Conservation (phyloP, 2,113 vertebrate genomes). For the Pavo muticus region DNA sequence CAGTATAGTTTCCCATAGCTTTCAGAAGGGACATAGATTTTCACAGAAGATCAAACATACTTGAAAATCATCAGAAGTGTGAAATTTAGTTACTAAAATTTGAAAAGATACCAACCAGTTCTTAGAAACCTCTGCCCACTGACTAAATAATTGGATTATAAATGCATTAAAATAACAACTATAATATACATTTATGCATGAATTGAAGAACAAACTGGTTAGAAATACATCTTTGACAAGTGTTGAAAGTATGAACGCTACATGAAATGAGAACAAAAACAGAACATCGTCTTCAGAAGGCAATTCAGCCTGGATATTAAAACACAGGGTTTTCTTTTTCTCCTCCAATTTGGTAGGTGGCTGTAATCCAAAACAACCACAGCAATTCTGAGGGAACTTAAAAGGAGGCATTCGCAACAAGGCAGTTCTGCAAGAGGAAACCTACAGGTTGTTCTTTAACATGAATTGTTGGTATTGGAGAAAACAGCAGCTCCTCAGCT, state of each 20-base stretch:
- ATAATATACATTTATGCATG: background rate
- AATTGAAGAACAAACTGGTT: background rate
- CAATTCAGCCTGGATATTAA: background rate
- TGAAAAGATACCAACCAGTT: background rate
- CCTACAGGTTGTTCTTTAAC: background rate
- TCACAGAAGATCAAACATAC: background rate
- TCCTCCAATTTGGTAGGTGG: background rate
- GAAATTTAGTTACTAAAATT: background rate
- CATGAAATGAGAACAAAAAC: background rate
- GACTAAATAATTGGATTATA: background rate
- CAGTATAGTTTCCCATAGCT: background rate
- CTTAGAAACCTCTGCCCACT: background rate
- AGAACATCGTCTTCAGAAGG: background rate
- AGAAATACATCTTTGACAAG: background rate
- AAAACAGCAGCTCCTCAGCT: conserved; percentile 14
- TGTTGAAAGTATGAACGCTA: background rate
- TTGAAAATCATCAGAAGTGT: background rate
- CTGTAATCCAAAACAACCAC: background rate
- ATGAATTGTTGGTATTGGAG: background rate
- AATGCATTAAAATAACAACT: background rate
- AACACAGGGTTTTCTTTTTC: background rate
- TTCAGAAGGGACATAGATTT: background rate
- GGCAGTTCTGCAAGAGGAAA: background rate
- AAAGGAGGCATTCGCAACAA: background rate
- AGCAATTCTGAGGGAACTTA: background rate